A percentile compares a stretch with the other conserved stretches of the same genome.
Evolutionary conservation across 2,797 vertebrate species (phyloP).

Genomic region (Sylvia borin): DNA sequence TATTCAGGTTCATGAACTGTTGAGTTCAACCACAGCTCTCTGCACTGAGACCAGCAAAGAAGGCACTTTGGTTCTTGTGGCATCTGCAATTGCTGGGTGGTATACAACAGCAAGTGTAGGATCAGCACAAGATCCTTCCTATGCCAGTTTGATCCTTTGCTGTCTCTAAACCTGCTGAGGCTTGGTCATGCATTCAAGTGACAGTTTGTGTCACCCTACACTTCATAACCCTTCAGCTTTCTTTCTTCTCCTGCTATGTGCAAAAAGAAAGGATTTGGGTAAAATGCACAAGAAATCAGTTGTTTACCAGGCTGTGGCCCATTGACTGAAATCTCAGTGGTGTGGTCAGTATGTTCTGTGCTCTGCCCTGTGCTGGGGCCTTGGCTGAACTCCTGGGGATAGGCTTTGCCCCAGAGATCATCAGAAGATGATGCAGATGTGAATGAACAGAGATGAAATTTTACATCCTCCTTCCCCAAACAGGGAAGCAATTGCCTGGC

Average conservation of each 20-base stretch:
- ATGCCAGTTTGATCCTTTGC: background rate
- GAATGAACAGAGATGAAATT: background rate
- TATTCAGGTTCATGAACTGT: background rate
- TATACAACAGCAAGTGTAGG: background rate
- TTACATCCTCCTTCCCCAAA: background rate
- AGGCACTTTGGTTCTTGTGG: background rate
- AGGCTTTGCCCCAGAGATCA: background rate
- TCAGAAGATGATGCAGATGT: background rate
- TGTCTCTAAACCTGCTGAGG: background rate
- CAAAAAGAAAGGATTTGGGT: background rate
- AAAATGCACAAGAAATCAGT: background rate
- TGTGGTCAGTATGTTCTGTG: background rate
- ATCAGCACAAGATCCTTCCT: background rate
- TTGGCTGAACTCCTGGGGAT: background rate
- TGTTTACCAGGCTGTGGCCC: background rate
- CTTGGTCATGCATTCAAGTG: background rate
- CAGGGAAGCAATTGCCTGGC: background rate
- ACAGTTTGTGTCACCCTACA: background rate
- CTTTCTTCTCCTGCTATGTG: background rate
- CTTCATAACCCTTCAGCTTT: background rate
- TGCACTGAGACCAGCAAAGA: background rate
- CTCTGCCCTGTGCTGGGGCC: background rate
- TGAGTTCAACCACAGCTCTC: background rate
- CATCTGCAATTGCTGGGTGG: background rate
- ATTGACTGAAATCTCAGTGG: background rate